A percentile compares a stretch with the other conserved stretches of the same genome.
Evolutionary conservation across 2,113 vertebrate genomes (phyloP).

Genomic region (Pelobates fuscus): DNA sequence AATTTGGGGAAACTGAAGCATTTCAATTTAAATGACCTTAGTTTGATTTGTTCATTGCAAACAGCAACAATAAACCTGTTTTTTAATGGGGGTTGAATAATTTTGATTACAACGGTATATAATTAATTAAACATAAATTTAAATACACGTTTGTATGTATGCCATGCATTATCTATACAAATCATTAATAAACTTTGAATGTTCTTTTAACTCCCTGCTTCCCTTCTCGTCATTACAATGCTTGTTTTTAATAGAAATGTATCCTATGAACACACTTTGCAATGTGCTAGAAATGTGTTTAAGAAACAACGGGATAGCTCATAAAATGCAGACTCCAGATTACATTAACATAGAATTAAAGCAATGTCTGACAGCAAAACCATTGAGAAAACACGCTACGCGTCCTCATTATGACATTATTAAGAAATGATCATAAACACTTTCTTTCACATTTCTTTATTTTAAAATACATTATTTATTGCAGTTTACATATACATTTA

Average conservation of each 20-base stretch:
- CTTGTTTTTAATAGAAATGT: not conserved
- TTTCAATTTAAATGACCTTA: too few species aligned
- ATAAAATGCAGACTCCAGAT: not conserved
- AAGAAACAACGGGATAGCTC: not conserved
- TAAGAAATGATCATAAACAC: conserved; percentile 23
- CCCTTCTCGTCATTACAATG: not conserved
- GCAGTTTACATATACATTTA: conserved; percentile 39
- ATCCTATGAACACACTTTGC: not conserved
- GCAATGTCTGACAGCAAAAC: not conserved
- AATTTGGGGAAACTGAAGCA: too few species aligned
- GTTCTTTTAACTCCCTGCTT: not conserved
- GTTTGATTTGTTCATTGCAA: too few species aligned
- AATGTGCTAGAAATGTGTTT: not conserved
- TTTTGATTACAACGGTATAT: too few species aligned
- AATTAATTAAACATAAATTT: too few species aligned
- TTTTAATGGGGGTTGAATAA: too few species aligned
- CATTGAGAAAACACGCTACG: conserved; percentile 14
- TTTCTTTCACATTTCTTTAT: conserved; percentile 39
- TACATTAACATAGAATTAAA: not conserved
- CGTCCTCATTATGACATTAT: conserved; percentile 31
- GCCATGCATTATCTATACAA: too few species aligned
- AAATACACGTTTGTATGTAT: too few species aligned
- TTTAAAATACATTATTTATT: conserved; percentile 34
- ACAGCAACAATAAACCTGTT: too few species aligned
- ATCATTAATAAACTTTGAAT: too few species aligned